Percentiles rank a stretch among this genome's conserved stretches.
Conservation (phyloP, 2,113 vertebrate species). For the Chrysochloris asiatica region DNA sequence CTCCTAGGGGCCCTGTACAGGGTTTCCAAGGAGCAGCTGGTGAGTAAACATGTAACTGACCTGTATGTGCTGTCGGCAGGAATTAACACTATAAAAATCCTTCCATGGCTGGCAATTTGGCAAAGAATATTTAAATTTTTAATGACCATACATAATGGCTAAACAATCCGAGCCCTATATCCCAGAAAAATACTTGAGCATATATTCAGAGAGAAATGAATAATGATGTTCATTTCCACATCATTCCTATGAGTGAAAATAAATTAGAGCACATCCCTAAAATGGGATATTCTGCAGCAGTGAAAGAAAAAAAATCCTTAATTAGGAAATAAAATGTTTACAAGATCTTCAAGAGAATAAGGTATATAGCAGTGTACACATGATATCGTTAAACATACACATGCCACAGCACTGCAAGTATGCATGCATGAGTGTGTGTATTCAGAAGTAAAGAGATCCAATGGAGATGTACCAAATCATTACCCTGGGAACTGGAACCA, state of each 20-base stretch:
- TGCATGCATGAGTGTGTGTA: fast-evolving
- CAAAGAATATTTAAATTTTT: not conserved
- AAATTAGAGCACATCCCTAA: not conserved
- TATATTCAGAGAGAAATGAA: not conserved
- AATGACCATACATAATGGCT: not conserved
- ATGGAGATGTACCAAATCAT: not conserved
- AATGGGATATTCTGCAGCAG: not conserved
- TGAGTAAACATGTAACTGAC: not conserved
- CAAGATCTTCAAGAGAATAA: not conserved
- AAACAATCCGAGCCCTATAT: not conserved
- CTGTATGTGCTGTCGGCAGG: not conserved
- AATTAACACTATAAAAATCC: not conserved
- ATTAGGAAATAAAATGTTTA: not conserved
- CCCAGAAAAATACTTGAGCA: not conserved
- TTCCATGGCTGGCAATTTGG: not conserved
- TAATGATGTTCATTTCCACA: not conserved
- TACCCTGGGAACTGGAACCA: not conserved
- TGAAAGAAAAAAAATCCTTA: not conserved
- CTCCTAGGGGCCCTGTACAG: too few relatives aligned
- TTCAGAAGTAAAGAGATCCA: not conserved
- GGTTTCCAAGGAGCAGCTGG: too few relatives aligned
- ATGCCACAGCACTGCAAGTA: not conserved
- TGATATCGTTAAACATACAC: not conserved
- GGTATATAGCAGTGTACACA: not conserved
- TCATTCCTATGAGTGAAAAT: not conserved